Evolutionary conservation across 2,797 vertebrate species (phyloP), one percentile per base, ranked within the genome.

Genomic region (Eidolon dupreanum): DNA sequence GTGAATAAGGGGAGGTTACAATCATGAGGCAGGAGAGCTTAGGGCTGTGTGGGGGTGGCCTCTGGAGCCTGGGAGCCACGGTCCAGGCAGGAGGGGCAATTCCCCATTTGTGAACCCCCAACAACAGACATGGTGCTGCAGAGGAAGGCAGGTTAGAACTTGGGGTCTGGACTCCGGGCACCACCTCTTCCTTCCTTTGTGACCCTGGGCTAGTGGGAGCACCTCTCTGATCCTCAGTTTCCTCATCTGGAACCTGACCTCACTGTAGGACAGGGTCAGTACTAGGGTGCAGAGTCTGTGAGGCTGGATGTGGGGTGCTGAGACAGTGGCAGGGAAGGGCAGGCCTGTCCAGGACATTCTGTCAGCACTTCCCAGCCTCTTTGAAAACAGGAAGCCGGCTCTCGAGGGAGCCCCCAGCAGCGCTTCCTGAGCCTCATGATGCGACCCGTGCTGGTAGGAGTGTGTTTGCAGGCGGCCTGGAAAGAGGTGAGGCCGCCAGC

Each of bases 371-470:
- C 59, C 49, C 65, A 43, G 59, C 16, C 31, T 41, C 70, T 90
- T 28, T 73, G 88, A 78, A 96, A 95, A 94, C 79, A 94, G 82
- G 96, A 92, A 92, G 46, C 33, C 1, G 1, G 59, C 73, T 82
- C 92, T 68, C 53, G 0, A 7, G 75, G 81, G 85, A 86, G 53
- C 74, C 68, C 90, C 68, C 59, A 46, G 82, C 81, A 17, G 33
- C 0, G 4, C 33, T 93, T 96, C 96, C 94, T 28, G 75, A 57
- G n/a, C 36, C 53, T 10, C 24, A 5, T 24, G 59, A 65, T 24
- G 1, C 63, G 65, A 46, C 13, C 0, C 11, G 17, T 13, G 17
- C 2, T n/a, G 22, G 46, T 1, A 36, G 15, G 5, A 4, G 4
- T 1, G 46, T 38, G 46, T 41, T 24, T 26, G 36, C 63, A 28